These are phyloP conservation scores for Parauchenoglanis punctatus DNA, from an alignment of 2,797 vertebrate species.

Conservation along the genomic window DNA sequence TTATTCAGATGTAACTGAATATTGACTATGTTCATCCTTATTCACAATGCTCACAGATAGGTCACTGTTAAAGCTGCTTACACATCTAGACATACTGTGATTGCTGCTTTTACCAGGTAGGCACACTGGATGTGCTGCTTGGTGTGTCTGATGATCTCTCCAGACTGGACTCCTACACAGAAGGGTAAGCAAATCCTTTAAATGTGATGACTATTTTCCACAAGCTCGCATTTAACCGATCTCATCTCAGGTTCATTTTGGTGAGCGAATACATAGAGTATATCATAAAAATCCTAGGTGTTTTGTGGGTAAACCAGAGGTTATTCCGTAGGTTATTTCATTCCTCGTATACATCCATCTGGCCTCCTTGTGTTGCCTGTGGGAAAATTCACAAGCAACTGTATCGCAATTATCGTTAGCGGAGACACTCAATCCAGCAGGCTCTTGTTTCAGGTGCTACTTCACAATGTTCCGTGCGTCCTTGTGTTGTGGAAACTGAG, in stretches of 20 bases:
- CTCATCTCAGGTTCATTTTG: neutral
- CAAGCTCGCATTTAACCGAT: neutral
- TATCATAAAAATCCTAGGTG: neutral
- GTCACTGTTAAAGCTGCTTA: neutral
- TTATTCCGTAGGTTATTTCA: neutral
- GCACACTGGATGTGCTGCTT: conserved; percentile 90
- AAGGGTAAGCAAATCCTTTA: conserved; percentile 80
- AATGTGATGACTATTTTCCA: neutral
- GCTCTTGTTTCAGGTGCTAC: conserved; percentile 55
- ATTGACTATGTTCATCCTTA: neutral
- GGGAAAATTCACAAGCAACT: conserved; percentile 42
- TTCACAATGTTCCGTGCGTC: conserved; percentile 52
- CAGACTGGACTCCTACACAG: conserved; percentile 86
- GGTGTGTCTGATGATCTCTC: conserved; percentile 89
- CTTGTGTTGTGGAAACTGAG: conserved; percentile 57
- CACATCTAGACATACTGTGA: neutral
- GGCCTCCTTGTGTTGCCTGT: conserved; percentile 9
- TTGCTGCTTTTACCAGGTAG: conserved; percentile 77
- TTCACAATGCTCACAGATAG: neutral
- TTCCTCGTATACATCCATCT: neutral
- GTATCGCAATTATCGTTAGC: conserved; percentile 44
- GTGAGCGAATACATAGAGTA: neutral
- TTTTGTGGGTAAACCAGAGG: neutral
- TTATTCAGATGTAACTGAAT: conserved; percentile 13
- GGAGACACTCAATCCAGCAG: conserved; percentile 55